Base-by-base conservation (phyloP, 2,888 invertebrate species). In the Cancer borealis region DNA sequence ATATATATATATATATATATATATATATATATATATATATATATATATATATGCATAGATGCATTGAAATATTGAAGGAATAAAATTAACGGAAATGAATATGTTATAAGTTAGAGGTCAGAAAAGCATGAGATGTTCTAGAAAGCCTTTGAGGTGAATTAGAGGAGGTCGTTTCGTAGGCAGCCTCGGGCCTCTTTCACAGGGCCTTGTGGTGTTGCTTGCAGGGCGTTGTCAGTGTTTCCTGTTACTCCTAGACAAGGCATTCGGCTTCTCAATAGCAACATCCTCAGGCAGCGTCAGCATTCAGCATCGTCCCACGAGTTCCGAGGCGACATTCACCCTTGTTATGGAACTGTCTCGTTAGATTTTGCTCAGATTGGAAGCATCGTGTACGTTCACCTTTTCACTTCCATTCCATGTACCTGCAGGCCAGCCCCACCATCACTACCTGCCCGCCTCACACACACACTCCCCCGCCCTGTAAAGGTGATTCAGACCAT, bases 141-240 rank as follows among this genome's bases (percentile, higher is more conserved):
- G 79, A 10, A 26, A 79, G 30, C 26, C 79, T 79, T 79, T 79
- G 30, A 79, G 30, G 79, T 14, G 79, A 30, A 10, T 10, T 79
- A 79, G 26, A 30, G 79, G 8, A 30, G 79, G 79, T 12, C 10
- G 79, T 30, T 30, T 30, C 30, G 79, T 79, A 79, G 79, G 79
- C 79, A 79, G 79, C 12, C 10, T 12, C 1, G 12, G 14, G 30
- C 79, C 6, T 79, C 30, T 30, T 79, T 26, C 1, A 26, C 12
- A 3, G 79, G 79, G 79, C 26, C 79, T 30, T 79, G 30, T 26
- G 79, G 79, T 79, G 79, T 30, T 79, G 30, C 30, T 10, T 30
- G 79, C 79, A 79, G 30, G 79, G 79, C 30, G 79, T 79, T 79
- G 79, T 79, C 79, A 79, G 30, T 79, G 79, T 30, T 79, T 79